Conservation (phyloP, 2,797 vertebrate species). For the Girardinus metallicus region DNA sequence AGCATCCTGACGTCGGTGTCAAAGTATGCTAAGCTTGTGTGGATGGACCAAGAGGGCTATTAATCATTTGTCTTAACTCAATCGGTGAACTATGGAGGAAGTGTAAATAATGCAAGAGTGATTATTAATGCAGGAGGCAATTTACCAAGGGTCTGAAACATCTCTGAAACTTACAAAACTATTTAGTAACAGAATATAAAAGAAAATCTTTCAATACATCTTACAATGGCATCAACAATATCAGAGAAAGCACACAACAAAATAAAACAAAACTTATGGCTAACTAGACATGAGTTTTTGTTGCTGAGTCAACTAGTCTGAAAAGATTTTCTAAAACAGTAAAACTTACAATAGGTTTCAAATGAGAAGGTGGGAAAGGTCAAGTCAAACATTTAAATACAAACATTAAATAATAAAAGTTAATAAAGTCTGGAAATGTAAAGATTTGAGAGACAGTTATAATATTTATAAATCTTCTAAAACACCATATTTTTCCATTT, state of each 20-base stretch:
- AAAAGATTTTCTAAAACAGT: background rate
- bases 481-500: too few species aligned
- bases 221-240: background rate
- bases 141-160: conserved; percentile 15
- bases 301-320: background rate
- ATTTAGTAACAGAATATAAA: background rate
- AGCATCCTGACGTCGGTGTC: conserved; percentile 59
- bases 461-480: too few species aligned
- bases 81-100: conserved; percentile 31
- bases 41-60: conserved; percentile 40
- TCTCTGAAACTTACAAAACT: background rate
- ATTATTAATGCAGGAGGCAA: conserved; percentile 19
- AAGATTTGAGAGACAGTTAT: background rate
- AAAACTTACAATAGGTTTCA: background rate
- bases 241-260: background rate
- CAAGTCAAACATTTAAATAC: background rate
- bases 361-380: background rate
- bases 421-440: background rate
- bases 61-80: conserved; percentile 54
- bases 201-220: background rate
- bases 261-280: background rate
- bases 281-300: background rate
- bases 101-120: conserved; percentile 48
- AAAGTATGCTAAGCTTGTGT: conserved; percentile 40
- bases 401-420: background rate